Percentiles rank a stretch among this genome's conserved stretches.
Conservation (phyloP, 2,113 vertebrate species). For the Alces alces region DNA sequence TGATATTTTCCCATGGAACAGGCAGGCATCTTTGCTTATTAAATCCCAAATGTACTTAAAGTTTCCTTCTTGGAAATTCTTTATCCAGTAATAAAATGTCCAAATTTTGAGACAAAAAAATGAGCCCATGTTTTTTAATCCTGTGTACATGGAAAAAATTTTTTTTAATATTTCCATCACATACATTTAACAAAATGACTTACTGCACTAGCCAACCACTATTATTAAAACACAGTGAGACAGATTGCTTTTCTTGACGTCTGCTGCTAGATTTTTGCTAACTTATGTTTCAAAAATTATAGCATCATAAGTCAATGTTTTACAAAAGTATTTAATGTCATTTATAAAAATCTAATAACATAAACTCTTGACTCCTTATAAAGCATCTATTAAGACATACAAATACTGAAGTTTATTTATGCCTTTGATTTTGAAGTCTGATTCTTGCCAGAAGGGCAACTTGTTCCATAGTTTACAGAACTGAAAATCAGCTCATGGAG, state of each 20-base stretch:
- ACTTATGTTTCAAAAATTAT: slow-evolving; percentile 35
- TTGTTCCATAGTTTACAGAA: slow-evolving; percentile 35
- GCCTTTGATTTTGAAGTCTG: slow-evolving; percentile 56
- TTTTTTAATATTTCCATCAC: slow-evolving; percentile 36
- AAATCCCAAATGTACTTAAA: neutral
- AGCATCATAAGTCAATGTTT: slow-evolving; percentile 23
- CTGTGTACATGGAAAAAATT: slow-evolving; percentile 12
- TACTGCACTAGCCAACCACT: slow-evolving; percentile 17
- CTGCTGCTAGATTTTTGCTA: slow-evolving; percentile 37
- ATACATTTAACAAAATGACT: slow-evolving; percentile 15
- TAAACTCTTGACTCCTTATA: slow-evolving; percentile 60
- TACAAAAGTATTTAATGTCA: slow-evolving; percentile 53
- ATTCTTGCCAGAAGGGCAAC: slow-evolving; percentile 49
- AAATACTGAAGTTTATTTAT: slow-evolving; percentile 41
- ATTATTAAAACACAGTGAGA: slow-evolving; percentile 44
- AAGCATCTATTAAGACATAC: slow-evolving; percentile 54
- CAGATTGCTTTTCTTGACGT: slow-evolving; percentile 38
- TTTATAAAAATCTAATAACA: slow-evolving; percentile 66
- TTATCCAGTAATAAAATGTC: slow-evolving; percentile 36
- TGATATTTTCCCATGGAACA: neutral
- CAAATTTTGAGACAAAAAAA: slow-evolving; percentile 21
- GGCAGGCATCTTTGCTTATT: neutral
- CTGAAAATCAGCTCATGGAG: slow-evolving; percentile 28
- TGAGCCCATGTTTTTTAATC: neutral
- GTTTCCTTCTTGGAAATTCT: slow-evolving; percentile 23